Conservation (phyloP, 2,113 vertebrate genomes). For the Ahaetulla prasina region DNA sequence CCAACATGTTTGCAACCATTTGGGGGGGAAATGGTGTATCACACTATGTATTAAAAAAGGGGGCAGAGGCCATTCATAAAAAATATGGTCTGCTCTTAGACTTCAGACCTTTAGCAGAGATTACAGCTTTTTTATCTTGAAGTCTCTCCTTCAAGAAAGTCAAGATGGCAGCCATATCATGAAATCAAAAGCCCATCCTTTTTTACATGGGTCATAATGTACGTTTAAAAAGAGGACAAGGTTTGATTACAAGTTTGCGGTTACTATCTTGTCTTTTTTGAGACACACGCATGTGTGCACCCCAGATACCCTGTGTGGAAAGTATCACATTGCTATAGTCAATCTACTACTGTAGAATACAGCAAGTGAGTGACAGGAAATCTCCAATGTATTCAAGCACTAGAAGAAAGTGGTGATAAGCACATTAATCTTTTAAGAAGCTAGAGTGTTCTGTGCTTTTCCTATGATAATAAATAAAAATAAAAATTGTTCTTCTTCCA, state of each 20-base stretch:
- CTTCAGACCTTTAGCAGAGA: neutral
- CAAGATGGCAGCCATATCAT: neutral
- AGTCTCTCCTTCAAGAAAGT: neutral
- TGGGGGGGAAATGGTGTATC: no score
- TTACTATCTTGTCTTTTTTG: neutral
- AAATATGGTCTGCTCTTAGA: neutral
- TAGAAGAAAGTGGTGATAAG: neutral
- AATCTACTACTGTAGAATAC: neutral
- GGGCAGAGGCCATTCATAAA: neutral
- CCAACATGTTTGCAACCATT: neutral
- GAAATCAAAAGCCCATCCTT: neutral
- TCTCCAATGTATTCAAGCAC: neutral
- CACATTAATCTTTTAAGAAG: neutral
- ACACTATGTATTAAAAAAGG: no score
- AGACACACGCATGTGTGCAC: neutral
- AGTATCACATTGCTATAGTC: neutral
- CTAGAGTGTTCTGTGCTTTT: neutral
- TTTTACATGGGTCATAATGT: neutral
- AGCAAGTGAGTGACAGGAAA: neutral
- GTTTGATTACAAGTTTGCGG: neutral
- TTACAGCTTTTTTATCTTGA: neutral
- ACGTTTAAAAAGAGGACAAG: neutral
- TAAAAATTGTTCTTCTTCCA: neutral
- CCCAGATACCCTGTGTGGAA: neutral
- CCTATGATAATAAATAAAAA: neutral